Percentiles rank a stretch among this genome's conserved stretches.
These are phyloP conservation scores for Dipus sagitta DNA, from an alignment of 2,797 vertebrate genomes.

Conservation along the genomic window DNA sequence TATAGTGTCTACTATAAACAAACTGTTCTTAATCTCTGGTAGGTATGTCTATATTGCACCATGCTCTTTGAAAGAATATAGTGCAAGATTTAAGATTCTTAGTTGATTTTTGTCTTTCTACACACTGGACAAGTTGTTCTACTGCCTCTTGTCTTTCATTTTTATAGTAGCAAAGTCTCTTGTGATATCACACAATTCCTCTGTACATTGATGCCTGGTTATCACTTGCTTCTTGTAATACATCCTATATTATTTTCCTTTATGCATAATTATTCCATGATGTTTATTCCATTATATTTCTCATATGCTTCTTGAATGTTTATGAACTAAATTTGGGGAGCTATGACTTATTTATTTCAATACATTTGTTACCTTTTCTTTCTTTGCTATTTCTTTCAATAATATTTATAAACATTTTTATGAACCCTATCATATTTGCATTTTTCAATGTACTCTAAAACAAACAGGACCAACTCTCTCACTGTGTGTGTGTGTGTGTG, in stretches of 20 bases:
- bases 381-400: background rate
- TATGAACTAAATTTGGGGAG: background rate
- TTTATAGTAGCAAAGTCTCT: background rate
- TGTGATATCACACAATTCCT: background rate
- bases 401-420: background rate
- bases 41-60: background rate
- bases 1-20: background rate
- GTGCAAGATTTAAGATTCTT: background rate
- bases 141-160: background rate
- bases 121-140: background rate
- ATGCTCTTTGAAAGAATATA: background rate
- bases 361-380: background rate
- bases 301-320: background rate
- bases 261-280: background rate
- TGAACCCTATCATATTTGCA: background rate
- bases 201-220: background rate
- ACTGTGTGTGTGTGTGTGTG: background rate
- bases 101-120: background rate
- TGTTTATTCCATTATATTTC: background rate
- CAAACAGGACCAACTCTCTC: too few relatives aligned
- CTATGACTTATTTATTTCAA: background rate
- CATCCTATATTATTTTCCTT: too few relatives aligned
- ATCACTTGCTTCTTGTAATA: background rate
- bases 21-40: accelerated
- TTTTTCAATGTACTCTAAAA: background rate